phyloP scores from a whole-genome alignment of 2,113 vertebrate species.

The Urocynchramus pylzowi region DNA sequence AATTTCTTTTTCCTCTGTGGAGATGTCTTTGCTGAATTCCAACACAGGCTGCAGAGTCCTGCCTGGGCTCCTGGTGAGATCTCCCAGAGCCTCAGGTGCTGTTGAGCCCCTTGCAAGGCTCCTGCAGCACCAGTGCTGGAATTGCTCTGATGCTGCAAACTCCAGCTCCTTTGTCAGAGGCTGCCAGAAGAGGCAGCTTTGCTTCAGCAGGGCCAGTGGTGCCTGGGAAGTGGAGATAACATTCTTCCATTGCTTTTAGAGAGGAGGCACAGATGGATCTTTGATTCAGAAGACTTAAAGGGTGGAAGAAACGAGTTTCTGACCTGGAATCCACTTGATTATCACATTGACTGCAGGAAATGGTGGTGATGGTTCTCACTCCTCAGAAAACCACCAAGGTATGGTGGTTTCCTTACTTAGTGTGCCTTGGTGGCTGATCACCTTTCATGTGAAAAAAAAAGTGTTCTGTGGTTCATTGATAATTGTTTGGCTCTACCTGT shows the following conservation, averaged over 20 bases:
- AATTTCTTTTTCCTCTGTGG: not conserved
- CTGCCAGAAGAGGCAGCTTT: not conserved
- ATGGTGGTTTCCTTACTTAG: not conserved
- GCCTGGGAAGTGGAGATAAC: not conserved
- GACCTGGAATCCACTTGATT: not conserved
- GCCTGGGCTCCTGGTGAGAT: not conserved
- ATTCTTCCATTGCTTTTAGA: not conserved
- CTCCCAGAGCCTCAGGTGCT: not conserved
- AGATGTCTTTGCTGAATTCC: not conserved
- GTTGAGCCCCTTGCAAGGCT: accelerated
- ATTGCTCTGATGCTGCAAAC: not conserved
- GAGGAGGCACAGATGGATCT: not conserved
- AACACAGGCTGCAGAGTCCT: not conserved
- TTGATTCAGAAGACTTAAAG: not conserved
- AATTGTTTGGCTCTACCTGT: not conserved
- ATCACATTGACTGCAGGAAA: not conserved
- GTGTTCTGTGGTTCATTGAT: not conserved
- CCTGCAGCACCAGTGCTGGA: not conserved
- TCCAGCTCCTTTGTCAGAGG: not conserved
- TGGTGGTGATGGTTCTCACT: not conserved
- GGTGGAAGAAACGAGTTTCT: not conserved
- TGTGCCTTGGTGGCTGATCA: not conserved
- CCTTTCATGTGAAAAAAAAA: not conserved
- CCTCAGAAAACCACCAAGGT: not conserved
- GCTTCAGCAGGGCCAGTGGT: not conserved